Evolutionary conservation across 2,113 vertebrate species (phyloP).

Genomic region (Melanerpes aurifrons): DNA sequence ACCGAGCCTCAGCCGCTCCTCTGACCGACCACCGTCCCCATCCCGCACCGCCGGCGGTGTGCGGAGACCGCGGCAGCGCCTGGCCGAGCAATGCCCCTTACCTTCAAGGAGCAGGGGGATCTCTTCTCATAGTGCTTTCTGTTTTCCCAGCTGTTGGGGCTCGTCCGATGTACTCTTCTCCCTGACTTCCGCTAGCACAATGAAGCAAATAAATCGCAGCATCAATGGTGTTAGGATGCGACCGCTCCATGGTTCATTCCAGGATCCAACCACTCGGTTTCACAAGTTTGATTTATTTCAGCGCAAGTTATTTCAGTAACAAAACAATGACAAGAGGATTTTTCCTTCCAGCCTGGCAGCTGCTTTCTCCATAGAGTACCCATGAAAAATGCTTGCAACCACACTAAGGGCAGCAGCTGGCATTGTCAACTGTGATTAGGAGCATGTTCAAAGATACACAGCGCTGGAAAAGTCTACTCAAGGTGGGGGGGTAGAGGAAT

Average conservation of each 20-base stretch:
- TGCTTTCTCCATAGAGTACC: not conserved
- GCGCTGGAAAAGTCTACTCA: not conserved
- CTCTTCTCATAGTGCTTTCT: fast-evolving
- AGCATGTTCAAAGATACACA: fast-evolving
- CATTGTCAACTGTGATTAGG: not conserved
- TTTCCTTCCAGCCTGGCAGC: not conserved
- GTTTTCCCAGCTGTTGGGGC: fast-evolving
- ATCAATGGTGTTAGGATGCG: fast-evolving
- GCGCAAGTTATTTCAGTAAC: not conserved
- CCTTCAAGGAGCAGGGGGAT: too few species aligned
- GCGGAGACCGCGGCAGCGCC: not conserved
- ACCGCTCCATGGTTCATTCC: fast-evolving
- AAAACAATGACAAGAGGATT: not conserved
- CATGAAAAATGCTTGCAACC: not conserved
- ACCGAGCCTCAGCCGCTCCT: too few species aligned
- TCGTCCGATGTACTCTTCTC: fast-evolving
- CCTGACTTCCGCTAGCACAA: not conserved
- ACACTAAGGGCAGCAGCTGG: not conserved
- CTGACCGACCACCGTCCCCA: not conserved
- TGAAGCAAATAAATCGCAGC: fast-evolving
- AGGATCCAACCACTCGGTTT: fast-evolving
- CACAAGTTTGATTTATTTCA: not conserved
- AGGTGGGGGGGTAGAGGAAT: fast-evolving
- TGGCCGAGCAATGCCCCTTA: fast-evolving
- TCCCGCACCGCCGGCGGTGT: not conserved